Evolutionary conservation across 1,140 invertebrate genomes (phyloP), one percentile per base, ranked within the genome.

Genomic region (Acromyrmex charruanus): DNA sequence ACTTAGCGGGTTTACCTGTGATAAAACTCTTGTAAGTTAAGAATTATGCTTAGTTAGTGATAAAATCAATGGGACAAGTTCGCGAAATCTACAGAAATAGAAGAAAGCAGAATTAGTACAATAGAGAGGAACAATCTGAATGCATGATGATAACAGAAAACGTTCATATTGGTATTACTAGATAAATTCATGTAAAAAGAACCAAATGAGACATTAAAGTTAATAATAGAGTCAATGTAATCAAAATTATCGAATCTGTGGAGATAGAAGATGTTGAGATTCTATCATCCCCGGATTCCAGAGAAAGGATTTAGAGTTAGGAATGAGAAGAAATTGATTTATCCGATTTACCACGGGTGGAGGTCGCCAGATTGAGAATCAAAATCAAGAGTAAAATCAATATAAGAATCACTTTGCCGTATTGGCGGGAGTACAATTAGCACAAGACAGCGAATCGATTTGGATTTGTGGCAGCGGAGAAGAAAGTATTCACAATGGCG

Each of bases 371-470:
- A 79, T 51, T 79, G 61, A 66, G 28, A 79, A 49, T 79, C 61
- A 35, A 18, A 51, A 14, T 79, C 55, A 28, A n/a, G 6, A 18
- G n/a, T 21, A 66, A 18, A 79, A 79, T 79, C 59, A 79, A 79
- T 79, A 79, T 79, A 25, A 79, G 39, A 66, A 66, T 66, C 44
- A 66, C 58, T 21, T 9, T 25, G 25, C 44, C 59, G 61, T 58
- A n/a, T 44, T 77, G 61, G 18, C 49, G 59, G 39, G 6, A 79
- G 77, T 12, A 39, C 77, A 79, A 66, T 79, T 79, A 81, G 49
- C n/a, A 31, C 65, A 69, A 69, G 51, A 69, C 18, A 81, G 75
- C 25, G 58, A 39, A 28, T 79, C 44, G 58, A 65, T 79, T 49
- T 79, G 77, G 39, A 79, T 79, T 79, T 61, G 59, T 35, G 59